Conservation (phyloP, 1,140 invertebrate genomes). For the Bombus difficillimus region DNA sequence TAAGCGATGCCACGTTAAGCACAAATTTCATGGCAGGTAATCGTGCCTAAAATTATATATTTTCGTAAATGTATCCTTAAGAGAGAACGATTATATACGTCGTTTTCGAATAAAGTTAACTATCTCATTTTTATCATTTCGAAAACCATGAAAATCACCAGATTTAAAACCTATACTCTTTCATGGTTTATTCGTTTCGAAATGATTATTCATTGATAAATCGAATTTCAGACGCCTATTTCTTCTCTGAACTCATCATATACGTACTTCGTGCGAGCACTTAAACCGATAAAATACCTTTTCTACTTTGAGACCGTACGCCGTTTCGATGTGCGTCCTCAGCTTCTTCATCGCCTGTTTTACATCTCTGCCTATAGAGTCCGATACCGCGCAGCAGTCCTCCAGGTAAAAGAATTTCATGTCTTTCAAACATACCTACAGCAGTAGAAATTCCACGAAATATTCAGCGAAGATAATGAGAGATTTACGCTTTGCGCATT, state of each 20-base stretch:
- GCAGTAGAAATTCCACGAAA: not conserved
- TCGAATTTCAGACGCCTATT: no score
- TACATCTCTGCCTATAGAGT: slow-evolving; percentile 86
- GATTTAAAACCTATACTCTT: no score
- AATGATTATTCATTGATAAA: no score
- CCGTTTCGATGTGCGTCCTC: slow-evolving; percentile 84
- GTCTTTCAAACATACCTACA: slow-evolving; percentile 86
- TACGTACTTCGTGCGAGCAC: not conserved
- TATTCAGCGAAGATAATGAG: not conserved
- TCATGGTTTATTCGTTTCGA: no score
- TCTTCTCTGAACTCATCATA: no score
- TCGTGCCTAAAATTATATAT: slow-evolving; percentile 79
- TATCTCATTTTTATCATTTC: no score
- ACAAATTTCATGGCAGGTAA: slow-evolving; percentile 85
- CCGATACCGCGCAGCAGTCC: slow-evolving; percentile 86
- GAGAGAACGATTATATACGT: no score
- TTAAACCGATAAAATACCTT: slow-evolving; percentile 78
- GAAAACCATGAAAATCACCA: no score
- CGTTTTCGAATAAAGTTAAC: no score
- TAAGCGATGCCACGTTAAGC: slow-evolving; percentile 60
- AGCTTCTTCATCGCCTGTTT: slow-evolving; percentile 87
- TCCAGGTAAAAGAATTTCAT: slow-evolving; percentile 92
- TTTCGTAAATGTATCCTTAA: not conserved
- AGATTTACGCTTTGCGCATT: not conserved
- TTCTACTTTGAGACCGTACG: slow-evolving; percentile 83